Base-by-base conservation (phyloP, 2,888 invertebrate species). In the Caenorhabditis macrosperma region DNA sequence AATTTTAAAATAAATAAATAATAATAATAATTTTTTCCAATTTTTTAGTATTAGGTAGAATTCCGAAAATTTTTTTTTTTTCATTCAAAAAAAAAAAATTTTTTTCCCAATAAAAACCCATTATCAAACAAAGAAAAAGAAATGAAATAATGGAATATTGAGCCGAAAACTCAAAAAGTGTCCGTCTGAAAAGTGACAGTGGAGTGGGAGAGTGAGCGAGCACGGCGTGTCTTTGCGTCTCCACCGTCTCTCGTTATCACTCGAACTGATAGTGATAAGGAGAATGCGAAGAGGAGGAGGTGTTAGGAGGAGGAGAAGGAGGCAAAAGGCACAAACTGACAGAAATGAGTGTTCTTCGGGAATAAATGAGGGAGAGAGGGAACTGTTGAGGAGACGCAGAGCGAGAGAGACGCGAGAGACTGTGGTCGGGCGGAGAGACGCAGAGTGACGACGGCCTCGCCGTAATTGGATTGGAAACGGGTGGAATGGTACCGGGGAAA, bases 391-490 rank as follows among this genome's bases (percentile, higher is more conserved):
- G 44, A 44, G 44, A 9, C n/a, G 4, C 20, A 44, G 44, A 44
- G 44, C n/a, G 20, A 17, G 17, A 44, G 10, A 44, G 44, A 44
- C 4, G 9, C 1, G 44, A 17, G 17, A 44, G 44, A 44, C 17
- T 9, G 9, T 3, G 17, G 17, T 5, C 4, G 17, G 2, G 5
- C 3, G 44, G 17, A 17, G 44, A 44, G 44, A 44, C 17, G 44
- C 44, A 44, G 44, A 44, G 5, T n/a, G 44, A 44, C 5, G 38
- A 44, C 20, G 44, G 44, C 44, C 44, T 44, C 44, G 44, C 17
- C 17, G 44, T 44, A 44, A 44, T 44, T 44, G 44, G 44, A 44
- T 44, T 44, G 44, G 44, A 10, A n/a, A n/a, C n/a, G n/a, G n/a
- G n/a, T n/a, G n/a, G n/a, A n/a, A n/a, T n/a, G 44, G 20, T 44